phyloP scores from a whole-genome alignment of 1,140 invertebrate genomes.

The Macrobrachium rosenbergii region DNA sequence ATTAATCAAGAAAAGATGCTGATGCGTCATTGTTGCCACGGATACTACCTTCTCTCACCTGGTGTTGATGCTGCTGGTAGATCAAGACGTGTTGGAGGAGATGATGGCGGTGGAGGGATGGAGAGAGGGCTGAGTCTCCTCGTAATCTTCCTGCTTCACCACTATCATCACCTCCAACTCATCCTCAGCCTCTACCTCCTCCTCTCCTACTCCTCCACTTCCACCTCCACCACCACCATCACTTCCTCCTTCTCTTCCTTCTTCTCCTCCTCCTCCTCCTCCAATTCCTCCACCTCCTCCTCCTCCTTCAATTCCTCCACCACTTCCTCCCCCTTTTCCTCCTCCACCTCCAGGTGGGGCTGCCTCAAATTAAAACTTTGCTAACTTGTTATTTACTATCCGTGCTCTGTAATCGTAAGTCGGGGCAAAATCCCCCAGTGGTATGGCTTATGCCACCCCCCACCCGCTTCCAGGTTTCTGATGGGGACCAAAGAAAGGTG shows the following conservation, averaged over 20 bases:
- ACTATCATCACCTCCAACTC: too few species aligned
- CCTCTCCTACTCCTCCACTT: background rate
- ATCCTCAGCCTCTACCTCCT: too few species aligned
- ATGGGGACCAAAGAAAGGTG: background rate
- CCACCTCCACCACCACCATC: too few species aligned
- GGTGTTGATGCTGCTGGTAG: too few species aligned
- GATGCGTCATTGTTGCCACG: too few species aligned
- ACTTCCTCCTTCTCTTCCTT: too few species aligned
- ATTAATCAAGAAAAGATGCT: too few species aligned
- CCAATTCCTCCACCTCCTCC: background rate
- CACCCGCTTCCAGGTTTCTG: background rate
- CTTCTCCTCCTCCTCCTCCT: background rate
- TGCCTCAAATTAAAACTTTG: constrained; percentile 57
- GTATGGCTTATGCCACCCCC: background rate
- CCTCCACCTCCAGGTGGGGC: background rate
- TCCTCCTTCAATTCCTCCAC: background rate
- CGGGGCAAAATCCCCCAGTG: constrained; percentile 7
- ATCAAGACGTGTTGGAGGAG: too few species aligned
- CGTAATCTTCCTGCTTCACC: too few species aligned
- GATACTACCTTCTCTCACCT: too few species aligned
- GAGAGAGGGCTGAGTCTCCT: too few species aligned
- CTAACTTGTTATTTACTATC: constrained; percentile 56
- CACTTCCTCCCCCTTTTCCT: background rate
- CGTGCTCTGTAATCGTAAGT: constrained; percentile 54
- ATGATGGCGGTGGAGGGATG: too few species aligned